phyloP scores from a whole-genome alignment of 2,888 invertebrate species.

The Sinotaia quadrata region DNA sequence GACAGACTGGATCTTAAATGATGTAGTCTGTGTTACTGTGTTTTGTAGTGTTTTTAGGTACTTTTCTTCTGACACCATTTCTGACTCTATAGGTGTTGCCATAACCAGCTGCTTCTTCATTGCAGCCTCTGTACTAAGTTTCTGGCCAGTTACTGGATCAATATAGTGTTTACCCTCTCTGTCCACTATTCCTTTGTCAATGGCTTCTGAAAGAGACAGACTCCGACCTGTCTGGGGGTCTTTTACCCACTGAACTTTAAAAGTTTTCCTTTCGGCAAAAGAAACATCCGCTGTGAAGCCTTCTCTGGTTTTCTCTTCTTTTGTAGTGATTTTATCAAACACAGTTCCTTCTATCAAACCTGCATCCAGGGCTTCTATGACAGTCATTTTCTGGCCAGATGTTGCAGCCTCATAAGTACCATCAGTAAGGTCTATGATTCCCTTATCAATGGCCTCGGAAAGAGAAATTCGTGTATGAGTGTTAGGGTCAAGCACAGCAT shows the following conservation, averaged over 20 bases:
- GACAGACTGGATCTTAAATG: constrained; percentile 72
- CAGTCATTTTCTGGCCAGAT: constrained; percentile 84
- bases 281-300: constrained; percentile 59
- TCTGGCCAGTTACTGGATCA: constrained; percentile 48
- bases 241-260: constrained; percentile 61
- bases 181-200: constrained; percentile 80
- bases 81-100: constrained; percentile 28
- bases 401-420: constrained; percentile 89
- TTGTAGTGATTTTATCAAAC: constrained; percentile 55
- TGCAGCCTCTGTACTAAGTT: constrained; percentile 56
- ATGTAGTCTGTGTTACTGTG: constrained; percentile 49
- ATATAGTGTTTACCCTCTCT: constrained; percentile 52
- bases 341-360: constrained; percentile 75
- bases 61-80: constrained; percentile 45
- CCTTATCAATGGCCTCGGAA: constrained; percentile 54
- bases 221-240: constrained; percentile 87
- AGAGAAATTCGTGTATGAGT: constrained; percentile 49
- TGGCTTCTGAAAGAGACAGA: constrained; percentile 78
- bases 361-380: constrained; percentile 86
- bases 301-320: constrained; percentile 53
- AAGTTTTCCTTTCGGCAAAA: constrained; percentile 59
- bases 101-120: constrained; percentile 36
- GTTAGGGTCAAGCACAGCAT: constrained; percentile 56
- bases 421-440: constrained; percentile 69
- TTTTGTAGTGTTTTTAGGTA: constrained; percentile 40